Evolutionary conservation across 2,797 vertebrate species (phyloP), one percentile per base, ranked within the genome.

Genomic region (Crocidura indochinensis): DNA sequence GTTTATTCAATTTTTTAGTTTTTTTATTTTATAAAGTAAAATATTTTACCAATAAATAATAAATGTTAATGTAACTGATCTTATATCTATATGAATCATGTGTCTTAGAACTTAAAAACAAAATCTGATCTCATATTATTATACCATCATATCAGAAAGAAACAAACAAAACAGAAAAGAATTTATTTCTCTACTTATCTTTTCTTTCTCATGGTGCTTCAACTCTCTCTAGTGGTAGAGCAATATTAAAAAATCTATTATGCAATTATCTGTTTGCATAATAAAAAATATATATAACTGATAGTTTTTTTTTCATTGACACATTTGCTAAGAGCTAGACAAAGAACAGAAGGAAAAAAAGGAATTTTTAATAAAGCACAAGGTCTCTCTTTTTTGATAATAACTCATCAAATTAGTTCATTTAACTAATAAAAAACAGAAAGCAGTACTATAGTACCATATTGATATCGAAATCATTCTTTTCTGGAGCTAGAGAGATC

Each of bases 21-120:
- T 74, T 74, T 73, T 88, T 56, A 77, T 82, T 85, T 53, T 85
- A 80, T 9, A 87, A 26, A 87, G 71, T 78, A 68, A n/a, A 89
- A 47, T 49, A 64, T 76, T 14, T 68, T 87, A 29, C 73, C 46
- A 88, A 80, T 53, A 87, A 81, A 60, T 26, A 11, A 6, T 62
- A 0, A 75, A 88, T 15, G 10, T n/a, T 49, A 27, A 62, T 76
- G 56, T 38, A 24, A 82, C 26, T 68, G 12, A 65, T 65, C 81
- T 8, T 6, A 29, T 69, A 60, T 84, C 26, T 26, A 8, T 20
- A 56, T 62, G 26, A 72, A 64, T 68, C 64, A 73, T 47, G 67
- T 73, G 38, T 49, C 82, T 88, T 65, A 56, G 9, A 85, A 51
- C 84, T 38, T 24, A 64, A 75, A 79, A 83, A 76, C 72, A 46